Evolutionary conservation across 2,888 invertebrate genomes (phyloP).

Genomic region (Nemotelus nigrinus): DNA sequence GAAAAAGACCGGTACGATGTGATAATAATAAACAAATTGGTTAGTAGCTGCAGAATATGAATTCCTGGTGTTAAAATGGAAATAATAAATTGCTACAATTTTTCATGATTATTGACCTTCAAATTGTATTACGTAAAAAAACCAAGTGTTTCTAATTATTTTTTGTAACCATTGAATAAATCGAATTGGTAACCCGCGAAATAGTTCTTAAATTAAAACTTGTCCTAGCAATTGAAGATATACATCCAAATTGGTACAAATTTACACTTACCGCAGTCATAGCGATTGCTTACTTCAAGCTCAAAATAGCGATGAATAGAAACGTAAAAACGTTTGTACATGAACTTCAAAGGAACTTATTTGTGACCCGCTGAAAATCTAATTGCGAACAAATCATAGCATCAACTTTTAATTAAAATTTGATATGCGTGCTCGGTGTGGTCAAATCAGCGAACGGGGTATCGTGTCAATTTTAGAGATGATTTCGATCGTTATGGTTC

Average conservation of each 20-base stretch:
- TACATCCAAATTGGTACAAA: conserved; percentile 6
- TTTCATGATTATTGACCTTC: no score
- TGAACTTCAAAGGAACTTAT: conserved; percentile 46
- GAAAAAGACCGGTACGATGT: no score
- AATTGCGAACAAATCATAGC: conserved; percentile 48
- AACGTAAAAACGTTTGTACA: conserved; percentile 29
- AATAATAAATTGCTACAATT: no score
- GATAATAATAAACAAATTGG: no score
- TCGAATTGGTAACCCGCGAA: no score
- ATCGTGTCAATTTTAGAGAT: conserved; percentile 25
- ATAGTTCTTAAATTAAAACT: neutral
- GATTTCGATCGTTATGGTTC: conserved; percentile 15
- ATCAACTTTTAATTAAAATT: conserved; percentile 49
- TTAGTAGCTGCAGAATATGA: no score
- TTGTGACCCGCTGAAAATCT: conserved; percentile 44
- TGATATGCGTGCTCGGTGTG: conserved; percentile 30
- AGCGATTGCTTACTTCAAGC: conserved; percentile 11
- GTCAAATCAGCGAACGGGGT: neutral
- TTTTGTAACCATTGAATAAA: no score
- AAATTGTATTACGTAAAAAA: no score
- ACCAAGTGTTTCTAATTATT: no score
- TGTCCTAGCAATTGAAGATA: conserved; percentile 8
- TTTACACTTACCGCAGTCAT: neutral
- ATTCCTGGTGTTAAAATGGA: no score
- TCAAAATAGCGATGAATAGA: neutral